Evolutionary conservation across 1,140 invertebrate genomes (phyloP).

Genomic region (Trichonephila clavata): DNA sequence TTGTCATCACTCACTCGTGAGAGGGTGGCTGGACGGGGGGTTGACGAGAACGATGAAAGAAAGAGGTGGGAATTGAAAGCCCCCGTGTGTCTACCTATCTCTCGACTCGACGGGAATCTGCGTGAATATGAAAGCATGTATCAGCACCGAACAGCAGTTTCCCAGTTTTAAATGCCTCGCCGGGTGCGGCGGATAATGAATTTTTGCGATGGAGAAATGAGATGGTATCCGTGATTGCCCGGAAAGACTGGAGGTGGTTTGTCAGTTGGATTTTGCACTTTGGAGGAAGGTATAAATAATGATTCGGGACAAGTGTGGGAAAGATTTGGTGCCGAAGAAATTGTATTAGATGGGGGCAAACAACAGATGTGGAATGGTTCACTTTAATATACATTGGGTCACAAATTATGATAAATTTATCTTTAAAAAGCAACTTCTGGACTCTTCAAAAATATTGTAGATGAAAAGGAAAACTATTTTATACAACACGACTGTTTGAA

Average conservation of each 20-base stretch:
- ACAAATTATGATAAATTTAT: too few species aligned
- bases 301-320: neutral
- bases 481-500: too few species aligned
- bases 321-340: too few species aligned
- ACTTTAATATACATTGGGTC: too few species aligned
- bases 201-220: neutral
- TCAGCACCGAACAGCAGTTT: conserved; percentile 21
- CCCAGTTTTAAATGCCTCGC: neutral
- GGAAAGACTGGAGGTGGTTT: neutral
- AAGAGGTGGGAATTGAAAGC: conserved; percentile 41
- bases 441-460: too few species aligned
- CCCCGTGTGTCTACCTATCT: conserved; percentile 28
- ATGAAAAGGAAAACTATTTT: too few species aligned
- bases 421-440: too few species aligned
- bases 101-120: neutral
- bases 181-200: neutral
- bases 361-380: too few species aligned
- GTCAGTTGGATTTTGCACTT: neutral
- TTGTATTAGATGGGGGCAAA: too few species aligned
- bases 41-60: conserved; percentile 43
- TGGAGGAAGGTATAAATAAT: neutral
- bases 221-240: neutral
- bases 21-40: neutral
- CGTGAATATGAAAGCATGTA: conserved; percentile 31
- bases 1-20: conserved; percentile 73